Percentiles rank a stretch among this genome's conserved stretches.
Evolutionary conservation across 2,888 invertebrate genomes (phyloP).

Genomic region (Troglohyphantes excavatus): DNA sequence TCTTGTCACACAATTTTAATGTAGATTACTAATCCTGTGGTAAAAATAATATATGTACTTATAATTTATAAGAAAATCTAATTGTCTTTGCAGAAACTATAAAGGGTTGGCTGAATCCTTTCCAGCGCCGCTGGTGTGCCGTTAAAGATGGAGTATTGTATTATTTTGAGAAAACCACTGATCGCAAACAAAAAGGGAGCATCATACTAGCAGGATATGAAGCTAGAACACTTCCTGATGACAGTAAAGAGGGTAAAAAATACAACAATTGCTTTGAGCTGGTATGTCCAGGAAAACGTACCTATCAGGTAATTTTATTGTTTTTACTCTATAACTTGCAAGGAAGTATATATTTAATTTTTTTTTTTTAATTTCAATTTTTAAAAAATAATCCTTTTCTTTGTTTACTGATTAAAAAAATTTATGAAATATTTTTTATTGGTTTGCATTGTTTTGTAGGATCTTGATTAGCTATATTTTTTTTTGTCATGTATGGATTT

Average conservation of each 20-base stretch:
- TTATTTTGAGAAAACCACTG: conserved; percentile 75
- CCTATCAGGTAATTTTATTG: conserved; percentile 70
- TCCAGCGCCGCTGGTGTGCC: conserved; percentile 78
- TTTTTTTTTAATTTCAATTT: no score
- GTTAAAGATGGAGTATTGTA: conserved; percentile 75
- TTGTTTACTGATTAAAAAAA: no score
- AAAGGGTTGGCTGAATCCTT: conserved; percentile 77
- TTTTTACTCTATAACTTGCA: not conserved
- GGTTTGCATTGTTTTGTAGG: no score
- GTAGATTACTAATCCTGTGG: no score
- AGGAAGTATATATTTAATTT: no score
- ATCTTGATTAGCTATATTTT: no score
- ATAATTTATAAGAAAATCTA: no score
- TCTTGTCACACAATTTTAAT: no score
- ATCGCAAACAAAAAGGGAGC: conserved; percentile 69
- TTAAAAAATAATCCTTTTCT: no score
- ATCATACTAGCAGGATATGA: conserved; percentile 77
- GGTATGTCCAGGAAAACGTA: conserved; percentile 76
- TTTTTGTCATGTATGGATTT: no score
- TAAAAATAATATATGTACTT: no score
- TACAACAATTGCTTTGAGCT: conserved; percentile 75
- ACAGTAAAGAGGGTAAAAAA: conserved; percentile 67
- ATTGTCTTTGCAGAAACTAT: conserved; percentile 63
- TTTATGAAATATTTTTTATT: no score
- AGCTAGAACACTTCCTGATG: conserved; percentile 60